These are phyloP conservation scores for Meta bourneti DNA, from an alignment of 2,888 invertebrate species.

Conservation along the genomic window DNA sequence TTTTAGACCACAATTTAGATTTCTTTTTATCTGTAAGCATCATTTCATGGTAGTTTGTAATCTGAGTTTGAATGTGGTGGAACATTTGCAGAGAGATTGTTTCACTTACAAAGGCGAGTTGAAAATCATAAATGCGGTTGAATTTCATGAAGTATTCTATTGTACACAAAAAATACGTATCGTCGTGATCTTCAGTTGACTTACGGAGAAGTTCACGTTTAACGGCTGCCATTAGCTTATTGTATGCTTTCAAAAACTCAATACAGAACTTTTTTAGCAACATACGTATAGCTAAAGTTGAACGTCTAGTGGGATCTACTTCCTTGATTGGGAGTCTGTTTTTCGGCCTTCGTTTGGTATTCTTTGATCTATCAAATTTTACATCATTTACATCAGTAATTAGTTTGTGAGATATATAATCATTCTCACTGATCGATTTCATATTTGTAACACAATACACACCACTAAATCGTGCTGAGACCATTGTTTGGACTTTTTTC, in stretches of 20 bases:
- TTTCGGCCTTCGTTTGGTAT: slow-evolving; percentile 87
- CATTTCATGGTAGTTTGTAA: slow-evolving; percentile 91
- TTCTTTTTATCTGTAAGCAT: slow-evolving; percentile 93
- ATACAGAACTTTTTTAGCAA: slow-evolving; percentile 96
- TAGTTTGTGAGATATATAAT: slow-evolving; percentile 93
- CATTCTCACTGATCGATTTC: slow-evolving; percentile 93
- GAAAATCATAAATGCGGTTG: slow-evolving; percentile 92
- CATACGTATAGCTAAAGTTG: slow-evolving; percentile 92
- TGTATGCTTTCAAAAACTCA: slow-evolving; percentile 95
- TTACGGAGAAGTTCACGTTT: slow-evolving; percentile 84
- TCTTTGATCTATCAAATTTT: slow-evolving; percentile 89
- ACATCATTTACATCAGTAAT: slow-evolving; percentile 88
- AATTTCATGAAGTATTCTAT: slow-evolving; percentile 98
- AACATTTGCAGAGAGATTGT: slow-evolving; percentile 95
- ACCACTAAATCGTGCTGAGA: slow-evolving; percentile 83
- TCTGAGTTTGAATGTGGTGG: slow-evolving; percentile 95
- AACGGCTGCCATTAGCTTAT: slow-evolving; percentile 93
- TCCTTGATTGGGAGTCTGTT: slow-evolving; percentile 88
- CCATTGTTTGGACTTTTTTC: slow-evolving; percentile 23
- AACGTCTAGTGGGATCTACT: slow-evolving; percentile 85
- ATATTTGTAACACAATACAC: slow-evolving; percentile 95
- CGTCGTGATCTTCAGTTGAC: slow-evolving; percentile 89
- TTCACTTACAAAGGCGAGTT: slow-evolving; percentile 94
- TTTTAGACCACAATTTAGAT: slow-evolving; percentile 88
- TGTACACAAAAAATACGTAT: slow-evolving; percentile 96